Base-by-base conservation (phyloP, 35 echinoderm and acorn worm species). In the Ptychodera flava region DNA sequence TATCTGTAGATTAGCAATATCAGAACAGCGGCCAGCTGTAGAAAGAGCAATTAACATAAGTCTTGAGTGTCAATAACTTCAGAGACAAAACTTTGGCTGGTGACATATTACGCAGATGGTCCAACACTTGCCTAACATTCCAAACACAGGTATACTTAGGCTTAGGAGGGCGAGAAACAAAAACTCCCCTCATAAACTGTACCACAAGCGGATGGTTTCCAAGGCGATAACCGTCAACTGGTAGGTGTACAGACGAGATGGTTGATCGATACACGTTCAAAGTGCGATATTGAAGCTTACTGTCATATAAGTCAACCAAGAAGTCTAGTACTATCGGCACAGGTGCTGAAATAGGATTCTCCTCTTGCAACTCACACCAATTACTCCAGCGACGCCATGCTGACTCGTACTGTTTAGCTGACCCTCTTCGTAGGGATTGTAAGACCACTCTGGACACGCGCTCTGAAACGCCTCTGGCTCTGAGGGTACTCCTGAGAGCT, bases 401-500 rank as follows among this genome's bases (percentile, higher is more conserved):
- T 22, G 45, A 64, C 6, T 64, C 22, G 22, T 64, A 64, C 6
- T 64, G 6, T 64, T 6, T 22, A 64, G 6, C 22, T 12, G 45
- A 12, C 22, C 45, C 45, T 64, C 22, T 22, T 22, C 45, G 6
- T 22, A 6, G 22, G 6, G 45, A 6, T 64, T 6, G 6, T 12
- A 64, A 6, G 45, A 64, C 79, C 27, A 89, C 30, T 79, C 36
- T 1, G 12, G 88, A 37, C 82, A 34, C 80, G 28, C 83, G 37
- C 31, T 31, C 34, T 38, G 53, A 84, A 83, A 89, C 29, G 2
- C 88, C 79, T 28, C 45, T 0, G n/a, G 35, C 33, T 77, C 27
- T 15, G 22, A 86, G 29, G 16, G 31, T 76, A n/a, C 33, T 75
- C 85, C 85, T 86, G 76, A 86, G 0, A 86, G 33, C n/a, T 78